These are phyloP conservation scores for Limnephilus marmoratus DNA, from an alignment of 2,888 invertebrate species.

Conservation along the genomic window DNA sequence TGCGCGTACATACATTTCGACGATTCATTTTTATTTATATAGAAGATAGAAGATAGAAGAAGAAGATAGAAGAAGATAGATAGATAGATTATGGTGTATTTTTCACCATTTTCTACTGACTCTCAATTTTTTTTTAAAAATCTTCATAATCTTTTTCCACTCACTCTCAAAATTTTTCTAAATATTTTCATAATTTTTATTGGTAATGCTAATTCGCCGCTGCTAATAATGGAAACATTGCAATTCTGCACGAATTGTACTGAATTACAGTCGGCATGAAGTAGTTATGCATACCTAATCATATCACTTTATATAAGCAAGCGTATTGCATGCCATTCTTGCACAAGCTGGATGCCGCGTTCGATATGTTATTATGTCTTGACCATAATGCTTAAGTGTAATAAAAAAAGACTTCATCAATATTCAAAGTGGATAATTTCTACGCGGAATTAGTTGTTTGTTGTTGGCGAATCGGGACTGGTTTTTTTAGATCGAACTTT, in stretches of 20 bases:
- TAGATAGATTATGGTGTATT: too few relatives aligned
- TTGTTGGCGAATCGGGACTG: neutral
- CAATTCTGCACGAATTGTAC: neutral
- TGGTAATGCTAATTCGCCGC: neutral
- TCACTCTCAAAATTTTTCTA: too few relatives aligned
- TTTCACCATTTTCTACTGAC: too few relatives aligned
- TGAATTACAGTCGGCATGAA: neutral
- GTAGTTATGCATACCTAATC: neutral
- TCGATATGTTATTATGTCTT: neutral
- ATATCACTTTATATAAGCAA: neutral
- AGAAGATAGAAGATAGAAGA: too few relatives aligned
- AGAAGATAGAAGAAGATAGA: too few relatives aligned
- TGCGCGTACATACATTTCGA: too few relatives aligned
- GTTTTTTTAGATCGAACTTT: neutral
- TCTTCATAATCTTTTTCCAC: neutral
- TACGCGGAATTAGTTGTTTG: neutral
- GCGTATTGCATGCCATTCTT: neutral
- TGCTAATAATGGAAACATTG: neutral
- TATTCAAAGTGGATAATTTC: neutral
- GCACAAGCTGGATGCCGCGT: neutral
- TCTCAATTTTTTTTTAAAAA: too few relatives aligned
- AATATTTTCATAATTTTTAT: neutral
- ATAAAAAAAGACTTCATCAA: constrained; percentile 2
- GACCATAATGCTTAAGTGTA: neutral
- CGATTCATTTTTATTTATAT: too few relatives aligned